Base-by-base conservation (phyloP, 2,888 invertebrate species). In the Lathronympha strigana region DNA sequence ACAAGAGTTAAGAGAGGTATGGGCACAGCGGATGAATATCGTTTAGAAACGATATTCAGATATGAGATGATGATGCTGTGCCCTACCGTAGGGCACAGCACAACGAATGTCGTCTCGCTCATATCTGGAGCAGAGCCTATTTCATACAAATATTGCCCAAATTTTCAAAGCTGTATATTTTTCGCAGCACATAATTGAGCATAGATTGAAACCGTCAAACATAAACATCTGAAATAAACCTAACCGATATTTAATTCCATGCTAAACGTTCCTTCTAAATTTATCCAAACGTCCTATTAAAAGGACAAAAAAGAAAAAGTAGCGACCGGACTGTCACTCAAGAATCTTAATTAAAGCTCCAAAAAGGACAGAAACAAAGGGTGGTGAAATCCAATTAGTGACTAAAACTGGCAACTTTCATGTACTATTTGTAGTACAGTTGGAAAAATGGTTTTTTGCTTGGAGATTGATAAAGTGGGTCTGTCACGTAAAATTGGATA, bases 351-450 rank as follows among this genome's bases (percentile, higher is more conserved):
- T 61, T 61, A 61, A 61, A 61, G 50, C 38, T 38, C 5, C 5
- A 60, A 55, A 60, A 50, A 50, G 23, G 50, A 60, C 54, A 40
- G 40, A 23, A 60, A 62, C 64, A 50, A 63, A 54, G 55, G 49
- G 47, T 55, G 49, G 61, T 63, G 33, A 51, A 66, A 60, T 61
- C 68, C 68, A 68, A 68, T 68, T 66, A 63, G n/a, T n/a, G 40
- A 31, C 28, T 21, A n/a, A 40, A 40, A 31, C 25, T 33, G 36
- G 60, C 23, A 40, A 33, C 28, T n/a, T n/a, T n/a, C n/a, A n/a
- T 17, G 33, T 60, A 60, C 61, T 67, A 67, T 58, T 58, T 62
- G 38, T 38, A 53, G 53, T 36, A 36, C 50, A 50, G 31, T 36
- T n/a, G 38, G 53, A 38, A 54, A 31, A 33, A 36, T 23, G n/a